Evolutionary conservation across 2,797 vertebrate species (phyloP), one percentile per base, ranked within the genome.

Genomic region (Chrosomus eos): DNA sequence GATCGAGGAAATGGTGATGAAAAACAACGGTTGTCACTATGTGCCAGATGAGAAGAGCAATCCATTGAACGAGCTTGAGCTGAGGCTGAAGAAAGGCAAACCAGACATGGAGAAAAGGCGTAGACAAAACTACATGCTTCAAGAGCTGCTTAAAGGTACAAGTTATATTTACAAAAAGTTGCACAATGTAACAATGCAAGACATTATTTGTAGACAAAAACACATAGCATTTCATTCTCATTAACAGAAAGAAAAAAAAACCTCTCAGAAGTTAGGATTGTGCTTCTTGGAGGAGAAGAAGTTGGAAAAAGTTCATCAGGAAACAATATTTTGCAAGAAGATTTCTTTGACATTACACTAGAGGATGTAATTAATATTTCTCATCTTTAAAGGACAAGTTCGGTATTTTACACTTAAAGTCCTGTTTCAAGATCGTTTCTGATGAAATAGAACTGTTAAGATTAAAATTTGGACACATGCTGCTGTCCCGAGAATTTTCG

Each of bases 1-100:
- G 71, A 89, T 90, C 1, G 90, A 91, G 71, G 89, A 90, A 68
- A 90, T 91, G 91, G 82, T 88, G 80, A 87, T 28, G 0, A 79
- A 51, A 88, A 93, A 91, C 40, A 6, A 80, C 6, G 3, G 64
- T 13, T 19, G 84, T 0, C 28, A 81, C n/a, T 90, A 87, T 81
- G 21, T 85, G 55, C 48, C 60, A 8, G 64, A 90, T 0, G 64
- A 18, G 0, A n/a, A 19, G 16, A 6, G 19, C 19, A 84, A 77
- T 0, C 13, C 68, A 81, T 19, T 66, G n/a, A 62, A 76, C 8
- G 83, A 90, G 64, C 36, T 66, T 73, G 1, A 70, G 1, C 4
- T 43, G 6, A 81, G 64, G 36, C 84, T 84, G 13, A 79, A 86
- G 6, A 82, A 11, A 58, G 87, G 81, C 5, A 53, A 64, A 81